Conservation (phyloP, 2,888 invertebrate species). For the Himalopsyche kuldschensis region DNA sequence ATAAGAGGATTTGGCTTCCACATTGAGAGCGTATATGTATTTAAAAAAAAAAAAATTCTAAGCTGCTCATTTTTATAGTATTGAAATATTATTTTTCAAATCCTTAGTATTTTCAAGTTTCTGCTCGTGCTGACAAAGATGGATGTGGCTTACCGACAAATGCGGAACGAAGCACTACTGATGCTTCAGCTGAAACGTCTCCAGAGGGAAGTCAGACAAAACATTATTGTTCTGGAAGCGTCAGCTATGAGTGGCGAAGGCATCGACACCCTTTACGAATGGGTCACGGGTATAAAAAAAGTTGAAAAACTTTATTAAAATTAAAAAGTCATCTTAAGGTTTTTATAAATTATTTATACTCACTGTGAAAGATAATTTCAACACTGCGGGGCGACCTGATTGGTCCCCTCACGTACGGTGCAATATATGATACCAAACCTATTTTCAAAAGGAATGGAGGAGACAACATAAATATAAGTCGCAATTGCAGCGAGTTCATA, state of each 20-base stretch:
- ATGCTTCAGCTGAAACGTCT: constrained; percentile 78
- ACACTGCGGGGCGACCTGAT: too few species aligned
- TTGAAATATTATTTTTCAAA: not conserved
- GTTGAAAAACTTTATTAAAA: constrained; percentile 23
- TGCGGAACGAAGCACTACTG: constrained; percentile 81
- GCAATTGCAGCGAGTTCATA: too few species aligned
- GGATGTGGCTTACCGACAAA: constrained; percentile 84
- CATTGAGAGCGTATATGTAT: too few species aligned
- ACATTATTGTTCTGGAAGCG: constrained; percentile 71
- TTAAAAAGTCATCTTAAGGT: too few species aligned
- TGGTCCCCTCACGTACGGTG: too few species aligned
- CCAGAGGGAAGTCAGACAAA: constrained; percentile 68
- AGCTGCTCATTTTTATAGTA: not conserved
- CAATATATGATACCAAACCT: too few species aligned
- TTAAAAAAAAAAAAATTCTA: too few species aligned
- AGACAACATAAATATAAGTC: too few species aligned
- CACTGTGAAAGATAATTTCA: too few species aligned
- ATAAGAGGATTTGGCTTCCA: too few species aligned
- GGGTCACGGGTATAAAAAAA: constrained; percentile 52
- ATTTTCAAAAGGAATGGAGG: too few species aligned
- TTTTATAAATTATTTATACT: too few species aligned
- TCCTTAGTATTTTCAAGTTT: constrained; percentile 47
- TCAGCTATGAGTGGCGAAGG: constrained; percentile 75
- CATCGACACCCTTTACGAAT: constrained; percentile 66
- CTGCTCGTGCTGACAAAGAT: constrained; percentile 77